phyloP scores from a whole-genome alignment of 2,888 invertebrate genomes.

The Idaea biselata region DNA sequence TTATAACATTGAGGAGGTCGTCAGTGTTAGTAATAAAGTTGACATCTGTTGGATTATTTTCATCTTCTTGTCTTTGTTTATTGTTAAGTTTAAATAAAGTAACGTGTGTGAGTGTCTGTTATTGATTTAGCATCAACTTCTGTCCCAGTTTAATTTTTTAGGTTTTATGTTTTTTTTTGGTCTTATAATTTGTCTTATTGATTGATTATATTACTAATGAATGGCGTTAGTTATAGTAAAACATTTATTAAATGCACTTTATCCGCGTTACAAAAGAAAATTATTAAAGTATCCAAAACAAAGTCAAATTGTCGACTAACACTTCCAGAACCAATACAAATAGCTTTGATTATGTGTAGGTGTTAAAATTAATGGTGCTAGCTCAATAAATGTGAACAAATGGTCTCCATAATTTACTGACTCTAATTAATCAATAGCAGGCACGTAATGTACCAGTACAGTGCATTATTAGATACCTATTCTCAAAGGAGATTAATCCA shows the following conservation, averaged over 20 bases:
- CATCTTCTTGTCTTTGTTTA: background rate
- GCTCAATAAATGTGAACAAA: constrained; percentile 2
- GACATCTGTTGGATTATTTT: background rate
- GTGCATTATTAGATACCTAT: background rate
- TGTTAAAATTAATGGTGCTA: background rate
- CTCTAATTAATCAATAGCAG: constrained; percentile 35
- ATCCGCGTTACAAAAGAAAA: background rate
- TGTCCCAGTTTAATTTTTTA: background rate
- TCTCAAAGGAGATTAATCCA: constrained; percentile 54
- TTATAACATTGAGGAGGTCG: constrained; percentile 31
- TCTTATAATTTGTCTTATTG: too few species aligned
- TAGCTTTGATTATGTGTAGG: background rate
- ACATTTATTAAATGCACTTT: background rate
- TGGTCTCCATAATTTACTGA: constrained; percentile 5
- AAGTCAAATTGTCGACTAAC: background rate
- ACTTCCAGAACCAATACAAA: background rate
- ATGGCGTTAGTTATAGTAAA: background rate
- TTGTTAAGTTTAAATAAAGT: background rate
- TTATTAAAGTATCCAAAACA: background rate
- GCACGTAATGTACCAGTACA: constrained; percentile 12
- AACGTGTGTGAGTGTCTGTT: background rate
- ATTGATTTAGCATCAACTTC: background rate
- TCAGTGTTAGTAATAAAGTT: constrained; percentile 4
- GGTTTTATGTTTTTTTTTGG: background rate
- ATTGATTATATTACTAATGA: too few species aligned